Evolutionary conservation across 2,113 vertebrate species (phyloP), one percentile per base, ranked within the genome.

Genomic region (Castor canadensis): DNA sequence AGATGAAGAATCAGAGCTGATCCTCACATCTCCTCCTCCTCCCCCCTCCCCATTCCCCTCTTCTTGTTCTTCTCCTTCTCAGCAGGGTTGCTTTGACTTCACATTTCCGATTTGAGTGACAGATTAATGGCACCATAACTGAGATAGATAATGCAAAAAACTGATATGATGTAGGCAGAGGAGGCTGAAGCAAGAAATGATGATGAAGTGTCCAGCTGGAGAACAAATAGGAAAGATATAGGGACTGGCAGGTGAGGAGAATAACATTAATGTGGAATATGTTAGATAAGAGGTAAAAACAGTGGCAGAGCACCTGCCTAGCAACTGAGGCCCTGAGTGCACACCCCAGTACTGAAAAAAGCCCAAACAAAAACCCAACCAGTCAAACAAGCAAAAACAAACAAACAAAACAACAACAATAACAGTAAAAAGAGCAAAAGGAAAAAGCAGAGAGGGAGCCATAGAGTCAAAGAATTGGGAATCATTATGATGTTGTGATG

Each of bases 141-240:
- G 60, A 91, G 77, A 79, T 10, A 64, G 52, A 60, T 90, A 84
- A 85, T 43, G 49, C 49, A 87, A 88, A 56, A 93, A 83, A 79
- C 13, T 22, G 40, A 38, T 38, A 66, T 13, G 16, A 87, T 32
- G 20, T 56, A 52, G 64, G 7, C 72, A 91, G n/a, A 91, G 47
- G 47, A 91, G 47, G 47, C 9, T 91, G 40, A 24, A 88, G 77
- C 76, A 16, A 56, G 71, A 73, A 76, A 49, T 60, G 49, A 77
- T 79, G 24, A 67, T 12, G 32, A 86, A 87, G 26, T 58, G 54
- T 45, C 17, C 26, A 85, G 49, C 52, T 28, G 35, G n/a, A 2
- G 60, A 32, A 69, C 16, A 54, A 85, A 66, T 19, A 71, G 54
- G 75, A 87, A 87, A 49, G 77, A 71, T 32, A n/a, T 64, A 24